phyloP scores from a whole-genome alignment of 1,140 invertebrate genomes.

The Drosophila lowei region DNA sequence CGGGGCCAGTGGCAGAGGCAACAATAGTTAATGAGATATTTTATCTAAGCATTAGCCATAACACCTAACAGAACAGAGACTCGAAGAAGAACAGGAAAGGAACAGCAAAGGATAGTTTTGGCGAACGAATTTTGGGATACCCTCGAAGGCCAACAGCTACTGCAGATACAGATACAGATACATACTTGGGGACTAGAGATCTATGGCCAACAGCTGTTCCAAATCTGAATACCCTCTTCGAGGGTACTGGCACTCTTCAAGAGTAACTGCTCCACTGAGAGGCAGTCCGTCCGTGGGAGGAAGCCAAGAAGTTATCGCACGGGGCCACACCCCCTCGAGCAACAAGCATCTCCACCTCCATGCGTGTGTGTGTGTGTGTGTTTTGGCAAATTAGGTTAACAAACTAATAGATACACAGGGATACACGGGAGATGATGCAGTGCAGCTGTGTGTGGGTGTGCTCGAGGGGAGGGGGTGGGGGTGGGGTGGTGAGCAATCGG shows the following conservation, averaged over 20 bases:
- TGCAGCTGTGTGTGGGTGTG: conserved; percentile 14
- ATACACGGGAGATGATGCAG: conserved; percentile 36
- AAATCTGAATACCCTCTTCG: too few relatives aligned
- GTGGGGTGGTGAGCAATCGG: conserved; percentile 19
- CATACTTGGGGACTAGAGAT: neutral
- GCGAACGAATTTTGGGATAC: too few relatives aligned
- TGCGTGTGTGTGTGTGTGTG: conserved; percentile 4
- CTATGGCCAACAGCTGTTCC: neutral
- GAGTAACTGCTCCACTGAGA: conserved; percentile 18
- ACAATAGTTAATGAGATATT: conserved; percentile 72
- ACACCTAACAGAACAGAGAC: conserved; percentile 57
- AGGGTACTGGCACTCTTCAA: neutral
- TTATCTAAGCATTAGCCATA: conserved; percentile 71
- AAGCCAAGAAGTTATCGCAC: conserved; percentile 70
- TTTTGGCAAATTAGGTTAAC: conserved; percentile 75
- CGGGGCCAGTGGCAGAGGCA: conserved; percentile 23
- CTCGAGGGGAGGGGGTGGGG: conserved; percentile 2
- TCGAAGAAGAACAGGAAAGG: too few relatives aligned
- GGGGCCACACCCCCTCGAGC: conserved; percentile 24
- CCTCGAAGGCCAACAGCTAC: neutral
- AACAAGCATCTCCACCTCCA: conserved; percentile 20
- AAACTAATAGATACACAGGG: conserved; percentile 68
- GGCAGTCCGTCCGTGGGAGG: conserved; percentile 5
- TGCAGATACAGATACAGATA: neutral
- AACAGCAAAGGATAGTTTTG: too few relatives aligned